A percentile compares a stretch with the other conserved stretches of the same genome.
Evolutionary conservation across 2,113 vertebrate species (phyloP).

Genomic region (Phyllostomus hastatus): DNA sequence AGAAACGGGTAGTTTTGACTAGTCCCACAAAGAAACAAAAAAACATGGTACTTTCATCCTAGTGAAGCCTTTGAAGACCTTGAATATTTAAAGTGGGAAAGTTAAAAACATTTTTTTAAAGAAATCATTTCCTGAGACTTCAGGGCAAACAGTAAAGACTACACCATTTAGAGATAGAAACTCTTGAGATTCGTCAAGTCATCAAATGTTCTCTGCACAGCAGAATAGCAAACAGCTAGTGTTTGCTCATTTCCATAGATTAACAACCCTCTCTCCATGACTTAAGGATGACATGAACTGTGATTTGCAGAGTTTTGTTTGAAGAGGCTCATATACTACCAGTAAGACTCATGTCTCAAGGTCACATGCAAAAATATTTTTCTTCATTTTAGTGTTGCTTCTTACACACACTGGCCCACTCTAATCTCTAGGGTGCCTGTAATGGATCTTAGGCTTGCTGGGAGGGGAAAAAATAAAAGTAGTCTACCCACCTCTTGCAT

Average conservation of each 20-base stretch:
- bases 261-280: neutral
- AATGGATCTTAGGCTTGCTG: neutral
- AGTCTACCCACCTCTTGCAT: neutral
- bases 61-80: neutral
- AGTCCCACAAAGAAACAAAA: neutral
- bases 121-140: constrained; percentile 40
- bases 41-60: neutral
- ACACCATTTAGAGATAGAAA: constrained; percentile 30
- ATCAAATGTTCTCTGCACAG: constrained; percentile 31
- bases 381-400: neutral
- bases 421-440: neutral
- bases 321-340: neutral
- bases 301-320: neutral
- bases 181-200: neutral
- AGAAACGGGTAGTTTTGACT: neutral
- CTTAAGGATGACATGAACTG: neutral
- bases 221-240: neutral
- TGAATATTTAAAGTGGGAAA: constrained; percentile 5
- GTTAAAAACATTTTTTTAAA: neutral
- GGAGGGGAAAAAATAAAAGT: neutral
- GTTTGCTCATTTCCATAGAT: constrained; percentile 31
- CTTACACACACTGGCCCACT: neutral
- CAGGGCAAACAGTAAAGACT: constrained; percentile 28
- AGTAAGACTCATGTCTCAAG: neutral
- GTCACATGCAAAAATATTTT: neutral